phyloP scores from a whole-genome alignment of 2,113 vertebrate genomes.

The Euleptes europaea region DNA sequence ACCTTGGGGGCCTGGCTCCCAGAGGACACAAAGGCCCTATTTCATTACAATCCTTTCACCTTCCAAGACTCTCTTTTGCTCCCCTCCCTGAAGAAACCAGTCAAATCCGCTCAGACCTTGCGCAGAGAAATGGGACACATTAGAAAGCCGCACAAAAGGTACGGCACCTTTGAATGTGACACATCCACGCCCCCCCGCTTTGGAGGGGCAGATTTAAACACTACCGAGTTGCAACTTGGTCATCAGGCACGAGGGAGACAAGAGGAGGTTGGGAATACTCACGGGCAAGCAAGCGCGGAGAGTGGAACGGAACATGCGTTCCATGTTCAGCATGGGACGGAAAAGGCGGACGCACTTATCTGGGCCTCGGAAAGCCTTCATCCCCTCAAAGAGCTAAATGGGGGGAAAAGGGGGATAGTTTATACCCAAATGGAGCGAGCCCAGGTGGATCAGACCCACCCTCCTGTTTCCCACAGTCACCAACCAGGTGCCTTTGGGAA shows the following conservation, averaged over 20 bases:
- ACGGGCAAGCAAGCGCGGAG: constrained; percentile 84
- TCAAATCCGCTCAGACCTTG: neutral
- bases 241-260: neutral
- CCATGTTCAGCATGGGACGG: constrained; percentile 90
- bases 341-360: constrained; percentile 86
- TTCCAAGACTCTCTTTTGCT: no score
- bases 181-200: neutral
- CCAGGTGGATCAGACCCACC: neutral
- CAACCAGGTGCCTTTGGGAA: no score
- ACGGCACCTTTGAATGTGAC: neutral
- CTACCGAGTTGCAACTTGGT: no score
- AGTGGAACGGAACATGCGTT: constrained; percentile 83
- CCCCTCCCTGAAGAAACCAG: no score
- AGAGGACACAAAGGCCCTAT: no score
- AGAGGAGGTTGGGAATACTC: constrained; percentile 44
- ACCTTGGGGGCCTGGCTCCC: no score
- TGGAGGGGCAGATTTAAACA: neutral
- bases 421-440: fast-evolving
- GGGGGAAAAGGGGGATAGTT: neutral
- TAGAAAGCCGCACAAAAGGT: neutral
- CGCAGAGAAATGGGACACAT: neutral
- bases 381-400: constrained; percentile 87
- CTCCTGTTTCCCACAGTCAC: no score
- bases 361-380: constrained; percentile 86
- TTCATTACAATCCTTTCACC: no score